Conservation (phyloP, 2,888 invertebrate species). For the Cheilosia vernalis region DNA sequence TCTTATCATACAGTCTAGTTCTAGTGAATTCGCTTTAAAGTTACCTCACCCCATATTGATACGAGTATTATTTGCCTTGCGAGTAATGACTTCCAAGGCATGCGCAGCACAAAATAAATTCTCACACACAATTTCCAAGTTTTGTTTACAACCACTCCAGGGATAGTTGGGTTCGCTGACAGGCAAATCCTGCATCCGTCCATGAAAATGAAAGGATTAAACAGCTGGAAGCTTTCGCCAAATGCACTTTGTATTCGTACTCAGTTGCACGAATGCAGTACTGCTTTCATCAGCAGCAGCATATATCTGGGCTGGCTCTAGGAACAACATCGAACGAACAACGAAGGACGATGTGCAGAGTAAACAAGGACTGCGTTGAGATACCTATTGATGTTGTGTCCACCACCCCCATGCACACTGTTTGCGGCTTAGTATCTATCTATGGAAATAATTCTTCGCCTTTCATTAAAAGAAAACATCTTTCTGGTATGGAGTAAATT, state of each 20-base stretch:
- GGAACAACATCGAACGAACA: slow-evolving; percentile 9
- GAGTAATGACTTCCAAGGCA: slow-evolving; percentile 65
- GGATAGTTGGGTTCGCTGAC: slow-evolving; percentile 52
- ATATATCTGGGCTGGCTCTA: slow-evolving; percentile 38
- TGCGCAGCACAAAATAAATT: slow-evolving; percentile 26
- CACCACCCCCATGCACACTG: background rate
- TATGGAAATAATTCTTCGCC: background rate
- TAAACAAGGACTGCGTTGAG: slow-evolving; percentile 27
- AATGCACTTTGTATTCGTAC: slow-evolving; percentile 45
- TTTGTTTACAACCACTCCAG: slow-evolving; percentile 65
- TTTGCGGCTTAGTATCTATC: slow-evolving; percentile 43
- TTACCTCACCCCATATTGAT: background rate
- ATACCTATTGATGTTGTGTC: background rate
- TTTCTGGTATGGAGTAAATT: slow-evolving; percentile 10
- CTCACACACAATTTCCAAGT: slow-evolving; percentile 23
- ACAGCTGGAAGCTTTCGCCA: slow-evolving; percentile 68
- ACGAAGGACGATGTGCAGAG: slow-evolving; percentile 4
- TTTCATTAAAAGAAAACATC: slow-evolving; percentile 34
- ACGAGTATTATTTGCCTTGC: too few relatives aligned
- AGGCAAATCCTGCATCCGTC: slow-evolving; percentile 40
- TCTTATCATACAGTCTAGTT: background rate
- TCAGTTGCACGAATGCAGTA: slow-evolving; percentile 52
- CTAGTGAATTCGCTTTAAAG: slow-evolving; percentile 53
- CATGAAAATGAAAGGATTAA: slow-evolving; percentile 63
- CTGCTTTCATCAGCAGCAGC: slow-evolving; percentile 37